A percentile compares a stretch with the other conserved stretches of the same genome.
These are phyloP conservation scores for Petaurus breviceps DNA, from an alignment of 2,113 vertebrate species.

Conservation along the genomic window DNA sequence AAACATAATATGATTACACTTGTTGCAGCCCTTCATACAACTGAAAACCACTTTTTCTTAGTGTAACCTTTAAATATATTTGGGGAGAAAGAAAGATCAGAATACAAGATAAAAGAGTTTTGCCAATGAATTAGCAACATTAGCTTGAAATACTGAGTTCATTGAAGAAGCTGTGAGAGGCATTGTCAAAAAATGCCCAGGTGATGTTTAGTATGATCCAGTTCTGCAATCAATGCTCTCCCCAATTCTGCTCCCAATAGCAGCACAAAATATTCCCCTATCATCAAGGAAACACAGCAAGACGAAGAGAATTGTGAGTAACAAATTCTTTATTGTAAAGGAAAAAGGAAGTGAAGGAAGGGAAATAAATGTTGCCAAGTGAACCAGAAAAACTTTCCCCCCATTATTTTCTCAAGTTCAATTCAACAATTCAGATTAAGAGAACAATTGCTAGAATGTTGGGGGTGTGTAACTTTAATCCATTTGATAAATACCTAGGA, in stretches of 20 bases:
- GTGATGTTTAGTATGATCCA: background rate
- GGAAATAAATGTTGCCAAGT: slow-evolving; percentile 70
- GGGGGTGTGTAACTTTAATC: slow-evolving; percentile 22
- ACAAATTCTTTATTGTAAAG: slow-evolving; percentile 62
- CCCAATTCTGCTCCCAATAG: background rate
- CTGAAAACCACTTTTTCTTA: background rate
- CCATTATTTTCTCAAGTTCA: slow-evolving; percentile 74
- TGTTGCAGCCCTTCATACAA: background rate
- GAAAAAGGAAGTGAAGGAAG: slow-evolving; percentile 70
- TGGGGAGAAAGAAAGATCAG: background rate
- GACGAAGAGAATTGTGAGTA: slow-evolving; percentile 29
- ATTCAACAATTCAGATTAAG: slow-evolving; percentile 65
- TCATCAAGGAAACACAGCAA: slow-evolving; percentile 54
- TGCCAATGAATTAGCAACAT: background rate
- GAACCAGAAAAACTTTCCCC: slow-evolving; percentile 69
- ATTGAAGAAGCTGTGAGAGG: background rate
- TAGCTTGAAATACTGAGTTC: background rate
- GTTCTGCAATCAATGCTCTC: background rate
- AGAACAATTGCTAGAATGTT: slow-evolving; percentile 71
- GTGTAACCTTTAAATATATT: background rate
- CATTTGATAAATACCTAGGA: slow-evolving; percentile 66
- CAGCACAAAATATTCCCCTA: background rate
- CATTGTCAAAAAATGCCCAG: background rate
- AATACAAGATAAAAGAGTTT: background rate
- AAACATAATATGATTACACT: background rate